These are phyloP conservation scores for Cyrtonyx montezumae DNA, from an alignment of 2,113 vertebrate genomes.

Conservation along the genomic window DNA sequence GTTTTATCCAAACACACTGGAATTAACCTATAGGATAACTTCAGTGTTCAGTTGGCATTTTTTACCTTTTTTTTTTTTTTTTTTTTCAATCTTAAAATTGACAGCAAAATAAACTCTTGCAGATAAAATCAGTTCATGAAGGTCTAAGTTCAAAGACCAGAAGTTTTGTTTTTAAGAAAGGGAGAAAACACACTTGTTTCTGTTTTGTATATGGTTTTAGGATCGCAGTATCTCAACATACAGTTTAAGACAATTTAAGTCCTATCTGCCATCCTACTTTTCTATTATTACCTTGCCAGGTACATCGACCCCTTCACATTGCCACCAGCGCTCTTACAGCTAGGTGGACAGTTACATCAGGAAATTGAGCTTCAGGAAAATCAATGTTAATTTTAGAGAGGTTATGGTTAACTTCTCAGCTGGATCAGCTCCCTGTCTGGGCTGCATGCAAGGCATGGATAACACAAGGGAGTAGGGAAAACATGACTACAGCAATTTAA, in stretches of 20 bases:
- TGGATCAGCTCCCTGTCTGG: constrained; percentile 37
- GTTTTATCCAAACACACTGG: neutral
- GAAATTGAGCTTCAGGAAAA: neutral
- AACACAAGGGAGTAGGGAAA: constrained; percentile 24
- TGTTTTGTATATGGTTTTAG: neutral
- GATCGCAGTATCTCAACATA: neutral
- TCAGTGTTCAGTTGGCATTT: neutral
- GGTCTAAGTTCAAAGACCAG: neutral
- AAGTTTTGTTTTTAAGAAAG: neutral
- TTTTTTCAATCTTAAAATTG: neutral
- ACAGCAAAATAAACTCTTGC: neutral
- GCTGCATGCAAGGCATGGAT: constrained; percentile 23
- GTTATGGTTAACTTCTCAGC: constrained; percentile 41
- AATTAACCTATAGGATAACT: neutral
- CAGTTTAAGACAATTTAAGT: neutral
- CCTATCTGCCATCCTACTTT: neutral
- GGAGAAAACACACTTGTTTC: neutral
- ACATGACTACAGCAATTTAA: neutral
- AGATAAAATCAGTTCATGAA: neutral
- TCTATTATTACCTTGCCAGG: neutral
- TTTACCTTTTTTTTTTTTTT: neutral
- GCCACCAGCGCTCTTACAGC: neutral
- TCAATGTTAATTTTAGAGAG: neutral
- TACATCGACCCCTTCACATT: neutral
- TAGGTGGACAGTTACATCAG: neutral